Base-by-base conservation (phyloP, 2,888 invertebrate species). In the Helicoverpa assulta region DNA sequence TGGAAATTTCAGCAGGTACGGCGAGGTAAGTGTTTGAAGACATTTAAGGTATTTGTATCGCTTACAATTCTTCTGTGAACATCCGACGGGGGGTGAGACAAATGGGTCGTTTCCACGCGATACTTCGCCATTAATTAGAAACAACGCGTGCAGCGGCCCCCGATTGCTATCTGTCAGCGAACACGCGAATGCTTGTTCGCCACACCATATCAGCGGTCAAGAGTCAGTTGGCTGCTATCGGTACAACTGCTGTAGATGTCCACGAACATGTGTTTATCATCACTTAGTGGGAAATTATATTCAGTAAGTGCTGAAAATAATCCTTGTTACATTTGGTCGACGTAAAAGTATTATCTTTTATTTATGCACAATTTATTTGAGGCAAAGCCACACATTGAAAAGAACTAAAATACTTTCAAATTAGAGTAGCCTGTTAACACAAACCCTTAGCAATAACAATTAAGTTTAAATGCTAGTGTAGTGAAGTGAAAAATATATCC, bases 1-100 rank as follows among this genome's bases (percentile, higher is more conserved):
- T 88, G 85, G 86, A 87, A 88, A 86, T 87, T 89, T 90, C 85
- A 90, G 83, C 85, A 81, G 86, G 80, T 86, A 87, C 83, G 85
- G 86, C 82, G 77, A 85, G 87, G 88, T 90, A 91, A 93, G 92
- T 93, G 92, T 93, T 92, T 91, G 91, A 92, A 92, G 93, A 93
- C 91, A 91, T 93, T 93, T 92, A 92, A 91, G 90, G 91, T 90
- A 93, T 93, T 93, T 92, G 93, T 93, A 93, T 93, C 93, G 93
- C 94, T 92, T 92, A 92, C 94, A 91, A 92, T 93, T 93, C 92
- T 92, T 92, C 93, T 92, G 93, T 91, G 93, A 90, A 91, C 92
- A 93, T 94, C 93, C 94, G 93, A 92, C 93, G 87, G 82, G 68
- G 77, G 85, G 87, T 78, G 89, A 92, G 93, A 94, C 93, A 93